Percentiles rank a stretch among this genome's conserved stretches.
Conservation (phyloP, 2,113 vertebrate species). For the Ictidomys tridecemlineatus region DNA sequence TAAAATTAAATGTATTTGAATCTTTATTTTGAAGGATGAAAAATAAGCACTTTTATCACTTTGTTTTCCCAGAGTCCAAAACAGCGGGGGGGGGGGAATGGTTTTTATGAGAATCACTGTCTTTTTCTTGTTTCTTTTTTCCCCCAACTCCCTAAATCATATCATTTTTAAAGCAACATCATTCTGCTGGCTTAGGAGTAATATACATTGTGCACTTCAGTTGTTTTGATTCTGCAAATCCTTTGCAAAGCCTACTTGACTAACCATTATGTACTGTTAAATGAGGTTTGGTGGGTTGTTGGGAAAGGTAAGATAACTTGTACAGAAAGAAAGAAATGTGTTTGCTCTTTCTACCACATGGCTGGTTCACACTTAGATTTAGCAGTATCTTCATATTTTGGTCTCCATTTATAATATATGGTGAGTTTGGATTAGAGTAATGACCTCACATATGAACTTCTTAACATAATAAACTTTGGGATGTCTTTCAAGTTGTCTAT, state of each 20-base stretch:
- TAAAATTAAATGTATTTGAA: not conserved
- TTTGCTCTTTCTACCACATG: not conserved
- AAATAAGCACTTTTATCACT: not conserved
- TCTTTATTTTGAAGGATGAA: slow-evolving; percentile 17
- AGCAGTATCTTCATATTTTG: not conserved
- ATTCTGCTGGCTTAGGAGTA: not conserved
- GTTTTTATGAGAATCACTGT: not conserved
- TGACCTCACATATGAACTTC: not conserved
- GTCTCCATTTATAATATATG: not conserved
- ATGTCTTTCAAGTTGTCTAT: not conserved
- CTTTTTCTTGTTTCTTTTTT: not conserved
- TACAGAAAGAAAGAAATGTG: not conserved
- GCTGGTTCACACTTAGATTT: not conserved
- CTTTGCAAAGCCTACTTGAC: not conserved
- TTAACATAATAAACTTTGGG: not conserved
- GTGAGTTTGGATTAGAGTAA: not conserved
- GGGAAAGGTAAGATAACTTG: not conserved
- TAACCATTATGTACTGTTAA: not conserved
- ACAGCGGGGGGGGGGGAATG: not conserved
- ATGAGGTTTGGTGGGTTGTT: slow-evolving; percentile 6
- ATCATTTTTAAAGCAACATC: not conserved
- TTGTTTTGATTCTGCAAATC: not conserved
- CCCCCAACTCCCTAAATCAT: not conserved
- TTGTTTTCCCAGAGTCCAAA: not conserved
- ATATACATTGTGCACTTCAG: not conserved